Evolutionary conservation across 2,888 invertebrate species (phyloP), one percentile per base, ranked within the genome.

Genomic region (Hylaea fasciaria): DNA sequence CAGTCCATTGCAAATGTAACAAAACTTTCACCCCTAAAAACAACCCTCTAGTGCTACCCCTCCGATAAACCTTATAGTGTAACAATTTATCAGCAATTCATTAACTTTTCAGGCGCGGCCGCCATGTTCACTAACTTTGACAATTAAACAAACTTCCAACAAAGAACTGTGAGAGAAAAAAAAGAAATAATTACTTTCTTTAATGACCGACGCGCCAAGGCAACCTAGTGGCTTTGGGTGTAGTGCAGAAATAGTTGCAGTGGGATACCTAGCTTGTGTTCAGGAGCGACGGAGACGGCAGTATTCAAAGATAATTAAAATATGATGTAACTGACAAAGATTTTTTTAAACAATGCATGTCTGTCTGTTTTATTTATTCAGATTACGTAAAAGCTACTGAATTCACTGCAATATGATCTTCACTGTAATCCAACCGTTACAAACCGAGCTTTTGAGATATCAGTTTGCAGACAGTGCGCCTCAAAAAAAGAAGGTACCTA

Each of bases 111-210:
- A 73, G 69, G 62, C 65, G 64, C 67, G 64, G 64, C 70, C 63
- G 63, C 50, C 58, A 57, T 71, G 73, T 71, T 69, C 65, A 60
- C 69, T 61, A 88, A 89, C 87, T 89, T 89, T 70, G 81, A 84
- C 87, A 89, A 89, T 89, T 89, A 89, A 87, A 86, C 84, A 74
- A 80, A 85, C 77, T 86, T 82, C 71, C 74, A 77, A 84, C 84
- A 85, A 85, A 83, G 81, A 79, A 79, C 75, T 73, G 68, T 58
- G 46, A 66, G 69, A 67, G 71, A 69, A 76, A 81, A 83, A 84
- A 82, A 83, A 83, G 68, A 86, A 87, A 87, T 83, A 86, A 87
- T 85, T 83, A 82, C 82, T 85, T 85, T 82, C 81, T 78, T 81
- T 87, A 89, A 88, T 83, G 87, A 86, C 80, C 83, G 79, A 69